Conservation (phyloP, 2,113 vertebrate genomes). For the Megaceryle maxima region DNA sequence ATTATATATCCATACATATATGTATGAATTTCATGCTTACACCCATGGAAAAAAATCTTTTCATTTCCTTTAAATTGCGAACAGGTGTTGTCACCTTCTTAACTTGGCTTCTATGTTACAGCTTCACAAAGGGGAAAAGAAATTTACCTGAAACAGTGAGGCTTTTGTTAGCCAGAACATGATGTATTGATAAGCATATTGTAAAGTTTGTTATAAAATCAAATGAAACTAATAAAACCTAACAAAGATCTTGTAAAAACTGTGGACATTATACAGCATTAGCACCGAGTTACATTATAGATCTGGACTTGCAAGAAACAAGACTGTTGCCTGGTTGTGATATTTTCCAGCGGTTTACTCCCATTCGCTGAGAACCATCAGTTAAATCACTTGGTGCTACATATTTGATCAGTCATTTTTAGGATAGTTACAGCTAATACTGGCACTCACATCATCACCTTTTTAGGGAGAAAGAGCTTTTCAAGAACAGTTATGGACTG, state of each 20-base stretch:
- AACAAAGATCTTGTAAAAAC: slow-evolving; percentile 64
- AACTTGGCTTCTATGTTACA: slow-evolving; percentile 67
- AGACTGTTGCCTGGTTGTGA: not conserved
- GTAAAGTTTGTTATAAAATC: slow-evolving; percentile 79
- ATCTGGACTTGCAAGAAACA: not conserved
- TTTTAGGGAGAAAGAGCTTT: not conserved
- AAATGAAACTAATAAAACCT: slow-evolving; percentile 70
- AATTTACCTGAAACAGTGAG: slow-evolving; percentile 46
- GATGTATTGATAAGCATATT: slow-evolving; percentile 72
- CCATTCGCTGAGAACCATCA: not conserved
- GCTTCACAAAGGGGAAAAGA: not conserved
- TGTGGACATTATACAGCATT: slow-evolving; percentile 54
- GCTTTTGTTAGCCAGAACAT: slow-evolving; percentile 72
- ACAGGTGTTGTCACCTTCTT: slow-evolving; percentile 72
- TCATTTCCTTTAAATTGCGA: slow-evolving; percentile 75
- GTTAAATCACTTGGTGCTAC: not conserved
- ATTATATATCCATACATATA: slow-evolving; percentile 35
- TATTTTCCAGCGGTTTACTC: not conserved
- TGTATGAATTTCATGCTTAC: slow-evolving; percentile 65
- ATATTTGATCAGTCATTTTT: not conserved
- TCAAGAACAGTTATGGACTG: not conserved
- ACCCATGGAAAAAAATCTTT: slow-evolving; percentile 52
- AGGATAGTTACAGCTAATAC: not conserved
- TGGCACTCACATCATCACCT: not conserved
- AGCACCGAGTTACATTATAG: slow-evolving; percentile 1